Base-by-base conservation (phyloP, 1,140 invertebrate species). In the Drosophila oshimai region DNA sequence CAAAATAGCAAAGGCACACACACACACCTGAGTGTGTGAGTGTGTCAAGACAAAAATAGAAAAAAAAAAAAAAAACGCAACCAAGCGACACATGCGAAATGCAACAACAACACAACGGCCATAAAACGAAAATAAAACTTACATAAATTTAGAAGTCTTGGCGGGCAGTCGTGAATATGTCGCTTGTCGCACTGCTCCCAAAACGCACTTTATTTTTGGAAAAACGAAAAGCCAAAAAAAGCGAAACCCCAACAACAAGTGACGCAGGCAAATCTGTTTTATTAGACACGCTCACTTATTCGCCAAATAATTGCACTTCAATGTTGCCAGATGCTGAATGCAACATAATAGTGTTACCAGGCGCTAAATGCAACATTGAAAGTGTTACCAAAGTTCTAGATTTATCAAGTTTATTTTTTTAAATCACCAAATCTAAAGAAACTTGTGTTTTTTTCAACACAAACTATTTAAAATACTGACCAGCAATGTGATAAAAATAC, bases 51-150 rank as follows among this genome's bases (percentile, higher is more conserved):
- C 41, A 74, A 75, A 58, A 55, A 71, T 73, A 73, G 54, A 61
- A 44, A 53, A 39, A 47, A 41, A 39, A 47, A 41, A 26, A 44
- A 34, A 49, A 71, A 70, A 71, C 50, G 37, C 78, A 84, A 68
- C 57, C 44, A 26, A 61, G 71, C 17, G 51, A 15, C 47, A 76
- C 41, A 73, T 73, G 69, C 69, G 47, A 73, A 73, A 73, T 73
- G 47, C 67, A 72, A 57, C 42, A 62, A 61, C 42, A 60, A 26
- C 49, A 51, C 54, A 57, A 54, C 71, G 67, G 57, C 71, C 80
- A 86, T 80, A 76, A 86, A 86, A 76, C 84, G 74, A 87, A 86
- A 86, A 86, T 86, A 86, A 86, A 86, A 87, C 81, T 86, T 86
- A 87, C 81, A 86, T 86, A 86, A 86, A 87, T 86, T 86, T 80